Conservation (phyloP, 1,140 invertebrate genomes). For the Tetramorium simillimum region DNA sequence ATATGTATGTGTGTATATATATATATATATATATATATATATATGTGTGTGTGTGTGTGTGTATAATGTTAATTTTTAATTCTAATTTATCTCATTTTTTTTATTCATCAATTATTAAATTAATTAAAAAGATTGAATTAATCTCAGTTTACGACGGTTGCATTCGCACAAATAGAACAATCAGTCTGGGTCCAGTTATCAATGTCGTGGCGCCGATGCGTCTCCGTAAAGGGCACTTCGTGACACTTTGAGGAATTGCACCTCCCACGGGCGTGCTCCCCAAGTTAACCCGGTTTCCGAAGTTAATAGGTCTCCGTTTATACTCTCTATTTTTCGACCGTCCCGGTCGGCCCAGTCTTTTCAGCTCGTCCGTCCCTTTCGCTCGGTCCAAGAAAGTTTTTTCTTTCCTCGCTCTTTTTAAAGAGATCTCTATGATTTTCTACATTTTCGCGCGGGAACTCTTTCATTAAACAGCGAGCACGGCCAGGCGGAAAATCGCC, state of each 20-base stretch:
- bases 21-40: too few relatives aligned
- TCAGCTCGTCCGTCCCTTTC: not conserved
- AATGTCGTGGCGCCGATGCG: conserved; percentile 38
- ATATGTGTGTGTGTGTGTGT: too few relatives aligned
- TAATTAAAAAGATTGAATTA: conserved; percentile 24
- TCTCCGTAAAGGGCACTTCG: conserved; percentile 40
- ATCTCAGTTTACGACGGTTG: conserved; percentile 36
- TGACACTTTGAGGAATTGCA: conserved; percentile 57
- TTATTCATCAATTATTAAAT: not conserved
- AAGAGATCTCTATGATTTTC: conserved; percentile 47
- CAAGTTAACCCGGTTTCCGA: conserved; percentile 40
- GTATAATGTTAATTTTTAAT: not conserved
- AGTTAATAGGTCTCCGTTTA: conserved; percentile 49
- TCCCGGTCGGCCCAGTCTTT: not conserved
- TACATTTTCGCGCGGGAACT: conserved; percentile 42
- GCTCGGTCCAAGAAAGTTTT: conserved; percentile 16
- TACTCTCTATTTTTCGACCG: conserved; percentile 36
- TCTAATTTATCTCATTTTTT: not conserved
- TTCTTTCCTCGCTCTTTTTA: too few relatives aligned
- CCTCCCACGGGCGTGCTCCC: conserved; percentile 35
- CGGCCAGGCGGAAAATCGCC: conserved; percentile 44
- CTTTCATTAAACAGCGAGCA: conserved; percentile 56
- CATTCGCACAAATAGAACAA: conserved; percentile 20
- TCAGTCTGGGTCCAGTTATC: conserved; percentile 29
- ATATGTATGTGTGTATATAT: too few relatives aligned